phyloP scores from a whole-genome alignment of 2,797 vertebrate genomes.

The Schizopygopsis malacanthus region DNA sequence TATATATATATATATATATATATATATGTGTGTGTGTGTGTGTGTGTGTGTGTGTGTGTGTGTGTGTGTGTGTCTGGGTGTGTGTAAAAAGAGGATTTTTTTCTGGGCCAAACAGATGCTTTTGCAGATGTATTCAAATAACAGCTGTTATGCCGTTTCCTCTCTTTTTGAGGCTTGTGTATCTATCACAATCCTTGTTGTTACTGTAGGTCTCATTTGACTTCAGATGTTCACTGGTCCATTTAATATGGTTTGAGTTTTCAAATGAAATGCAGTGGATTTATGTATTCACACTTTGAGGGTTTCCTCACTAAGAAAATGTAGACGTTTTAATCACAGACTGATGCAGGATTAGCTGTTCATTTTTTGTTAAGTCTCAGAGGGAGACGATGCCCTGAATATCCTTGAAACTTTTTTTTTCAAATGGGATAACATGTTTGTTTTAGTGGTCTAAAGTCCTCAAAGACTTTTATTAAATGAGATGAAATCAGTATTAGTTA shows the following conservation, averaged over 20 bases:
- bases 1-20: too few relatives aligned
- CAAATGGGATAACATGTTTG: background rate
- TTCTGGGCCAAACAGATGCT: background rate
- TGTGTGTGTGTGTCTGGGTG: too few relatives aligned
- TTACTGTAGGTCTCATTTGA: slow-evolving; percentile 20
- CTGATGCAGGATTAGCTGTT: slow-evolving; percentile 22
- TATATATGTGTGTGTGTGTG: too few relatives aligned
- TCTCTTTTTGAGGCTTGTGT: background rate
- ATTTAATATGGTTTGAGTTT: slow-evolving; percentile 24
- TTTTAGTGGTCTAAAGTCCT: background rate
- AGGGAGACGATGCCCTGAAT: slow-evolving; percentile 4
- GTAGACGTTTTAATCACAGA: background rate
- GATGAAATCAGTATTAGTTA: background rate
- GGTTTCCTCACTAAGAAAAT: background rate
- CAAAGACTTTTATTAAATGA: background rate
- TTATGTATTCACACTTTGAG: slow-evolving; percentile 9
- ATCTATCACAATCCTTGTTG: slow-evolving; percentile 1
- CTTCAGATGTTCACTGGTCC: slow-evolving; percentile 4
- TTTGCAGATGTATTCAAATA: background rate
- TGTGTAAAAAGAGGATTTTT: background rate
- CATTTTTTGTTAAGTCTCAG: slow-evolving; percentile 4
- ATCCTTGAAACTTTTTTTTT: slow-evolving; percentile 1
- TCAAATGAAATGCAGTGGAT: background rate
- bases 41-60: too few relatives aligned
- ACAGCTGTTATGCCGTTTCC: background rate